Evolutionary conservation across 2,113 vertebrate species (phyloP), one percentile per base, ranked within the genome.

Genomic region (Harpagus bidentatus): DNA sequence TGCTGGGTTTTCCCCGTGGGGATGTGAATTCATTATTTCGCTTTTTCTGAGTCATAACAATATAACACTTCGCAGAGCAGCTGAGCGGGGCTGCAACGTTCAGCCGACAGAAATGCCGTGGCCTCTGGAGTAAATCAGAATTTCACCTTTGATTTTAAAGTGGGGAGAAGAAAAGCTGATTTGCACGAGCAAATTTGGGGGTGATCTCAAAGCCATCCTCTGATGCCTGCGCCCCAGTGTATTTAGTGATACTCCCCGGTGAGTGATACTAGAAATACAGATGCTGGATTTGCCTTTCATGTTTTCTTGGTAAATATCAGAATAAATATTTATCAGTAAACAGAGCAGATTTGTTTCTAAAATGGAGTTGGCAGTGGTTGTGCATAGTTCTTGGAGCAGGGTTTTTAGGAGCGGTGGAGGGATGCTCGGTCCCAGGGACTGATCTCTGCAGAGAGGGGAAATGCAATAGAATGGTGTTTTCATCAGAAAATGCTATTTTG

Each of bases 281-380:
- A 90, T 82, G 85, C 25, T 79, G 65, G 66, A 28, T 73, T 95
- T 80, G 66, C 84, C 92, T 96, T 96, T 95, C 89, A 76, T 95
- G 86, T 94, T 78, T 91, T 65, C 65, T 50, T 61, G 67, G 92
- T 90, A 86, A 94, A 92, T 90, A 82, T 21, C 47, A 82, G 78
- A 45, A 94, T 90, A 96, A 95, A 95, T 94, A 88, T 96, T 96
- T 96, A 94, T 38, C 92, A 70, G 85, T 96, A 95, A 95, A 94
- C 92, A 96, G 70, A 76, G 53, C 28, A 62, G 69, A 56, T 89
- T 73, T 74, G 58, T 92, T 91, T 78, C 72, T 78, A 14, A 26
- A 59, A 13, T 31, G 55, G 34, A 58, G 53, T 66, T 90, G 93
- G 95, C 87, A 72, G 48, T 2, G 3, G 77, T 61, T 65, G 28